Evolutionary conservation across 1,140 invertebrate genomes (phyloP).

Genomic region (Drosophila nebulosa): DNA sequence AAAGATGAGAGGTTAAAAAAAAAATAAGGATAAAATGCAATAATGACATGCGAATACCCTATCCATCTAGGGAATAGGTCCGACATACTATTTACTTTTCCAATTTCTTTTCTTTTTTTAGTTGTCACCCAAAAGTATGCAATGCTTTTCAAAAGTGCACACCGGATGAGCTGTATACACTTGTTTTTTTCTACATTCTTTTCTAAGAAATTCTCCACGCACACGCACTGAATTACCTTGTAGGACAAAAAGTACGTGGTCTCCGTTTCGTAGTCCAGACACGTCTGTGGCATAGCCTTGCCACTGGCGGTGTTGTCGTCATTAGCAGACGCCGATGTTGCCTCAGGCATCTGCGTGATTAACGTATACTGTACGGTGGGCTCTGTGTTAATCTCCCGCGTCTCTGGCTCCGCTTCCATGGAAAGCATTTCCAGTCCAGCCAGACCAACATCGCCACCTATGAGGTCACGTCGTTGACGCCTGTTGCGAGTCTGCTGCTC

Average conservation of each 20-base stretch:
- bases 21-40: background rate
- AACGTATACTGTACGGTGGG: conserved; percentile 72
- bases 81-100: no score
- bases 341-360: conserved; percentile 56
- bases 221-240: conserved; percentile 83
- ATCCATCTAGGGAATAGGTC: no score
- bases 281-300: conserved; percentile 80
- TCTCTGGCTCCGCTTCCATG: conserved; percentile 34
- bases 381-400: conserved; percentile 67
- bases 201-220: background rate
- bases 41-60: background rate
- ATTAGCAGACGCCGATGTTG: conserved; percentile 48
- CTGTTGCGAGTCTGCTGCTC: conserved; percentile 30
- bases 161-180: background rate
- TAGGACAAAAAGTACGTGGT: conserved; percentile 92
- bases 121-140: background rate
- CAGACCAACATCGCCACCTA: conserved; percentile 20
- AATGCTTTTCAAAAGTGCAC: background rate
- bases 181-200: background rate
- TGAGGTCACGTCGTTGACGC: conserved; percentile 64
- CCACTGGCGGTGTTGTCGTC: conserved; percentile 48
- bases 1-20: background rate
- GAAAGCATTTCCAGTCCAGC: conserved; percentile 55
- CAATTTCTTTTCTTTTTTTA: background rate
- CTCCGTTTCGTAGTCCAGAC: conserved; percentile 93